Conservation (phyloP, 2,797 vertebrate genomes). For the Apogon talboti region DNA sequence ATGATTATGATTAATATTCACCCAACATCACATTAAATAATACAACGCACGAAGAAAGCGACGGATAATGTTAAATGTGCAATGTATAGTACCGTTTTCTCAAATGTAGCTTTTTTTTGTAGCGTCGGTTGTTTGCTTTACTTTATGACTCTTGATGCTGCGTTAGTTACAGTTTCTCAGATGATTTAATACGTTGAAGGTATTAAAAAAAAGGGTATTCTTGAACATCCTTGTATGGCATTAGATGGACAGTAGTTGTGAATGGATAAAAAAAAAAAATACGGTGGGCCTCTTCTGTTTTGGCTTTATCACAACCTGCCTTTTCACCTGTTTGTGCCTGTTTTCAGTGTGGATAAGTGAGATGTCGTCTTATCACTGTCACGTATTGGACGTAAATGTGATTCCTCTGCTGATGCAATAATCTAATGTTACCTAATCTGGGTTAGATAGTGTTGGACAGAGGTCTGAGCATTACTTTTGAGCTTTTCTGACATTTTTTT, state of each 20-base stretch:
- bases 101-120: background rate
- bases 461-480: constrained; percentile 20
- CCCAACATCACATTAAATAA: too few species aligned
- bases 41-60: too few species aligned
- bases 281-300: background rate
- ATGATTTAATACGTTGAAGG: background rate
- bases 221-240: constrained; percentile 3
- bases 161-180: background rate
- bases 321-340: constrained; percentile 14
- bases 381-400: background rate
- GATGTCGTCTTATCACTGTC: constrained; percentile 3
- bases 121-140: background rate
- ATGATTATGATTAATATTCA: too few species aligned
- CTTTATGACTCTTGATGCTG: background rate
- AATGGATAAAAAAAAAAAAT: background rate
- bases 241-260: background rate
- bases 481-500: constrained; percentile 47
- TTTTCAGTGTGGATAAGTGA: constrained; percentile 4
- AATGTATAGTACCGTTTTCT: background rate
- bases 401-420: constrained; percentile 1
- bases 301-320: constrained; percentile 2
- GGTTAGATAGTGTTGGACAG: constrained; percentile 2
- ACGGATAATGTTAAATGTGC: too few species aligned
- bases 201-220: background rate
- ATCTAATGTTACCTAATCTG: constrained; percentile 4